Evolutionary conservation across 2,888 invertebrate species (phyloP).

Genomic region (Dinocampus coccinellae): DNA sequence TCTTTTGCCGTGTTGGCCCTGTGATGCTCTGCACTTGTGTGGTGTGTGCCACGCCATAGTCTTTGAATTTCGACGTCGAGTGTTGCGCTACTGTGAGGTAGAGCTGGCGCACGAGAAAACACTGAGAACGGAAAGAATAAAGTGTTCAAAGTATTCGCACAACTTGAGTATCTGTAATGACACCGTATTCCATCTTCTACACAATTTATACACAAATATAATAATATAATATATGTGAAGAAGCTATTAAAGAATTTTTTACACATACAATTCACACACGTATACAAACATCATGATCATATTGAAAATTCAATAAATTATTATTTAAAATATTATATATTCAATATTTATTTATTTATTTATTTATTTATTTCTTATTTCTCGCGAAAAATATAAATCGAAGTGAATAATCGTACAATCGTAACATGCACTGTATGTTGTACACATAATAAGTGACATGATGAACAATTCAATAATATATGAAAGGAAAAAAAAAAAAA

Average conservation of each 20-base stretch:
- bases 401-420: not conserved
- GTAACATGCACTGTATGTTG: not conserved
- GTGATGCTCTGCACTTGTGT: slow-evolving; percentile 13
- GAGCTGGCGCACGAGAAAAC: not conserved
- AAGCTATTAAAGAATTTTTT: no score
- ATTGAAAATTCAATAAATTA: no score
- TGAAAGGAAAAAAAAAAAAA: not conserved
- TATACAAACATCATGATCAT: no score
- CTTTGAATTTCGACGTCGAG: slow-evolving; percentile 27
- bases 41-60: slow-evolving; percentile 15
- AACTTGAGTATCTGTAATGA: slow-evolving; percentile 13
- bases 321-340: no score
- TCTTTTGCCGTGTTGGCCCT: slow-evolving; percentile 46
- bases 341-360: no score
- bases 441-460: not conserved
- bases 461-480: not conserved
- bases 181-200: slow-evolving; percentile 11
- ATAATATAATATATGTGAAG: no score
- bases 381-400: not conserved
- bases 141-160: not conserved
- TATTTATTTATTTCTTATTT: no score
- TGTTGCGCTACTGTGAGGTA: slow-evolving; percentile 28
- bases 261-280: no score
- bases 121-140: not conserved
- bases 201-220: not conserved